Evolutionary conservation across 2,888 invertebrate genomes (phyloP), one percentile per base, ranked within the genome.

Genomic region (Keiferia lycopersicella): DNA sequence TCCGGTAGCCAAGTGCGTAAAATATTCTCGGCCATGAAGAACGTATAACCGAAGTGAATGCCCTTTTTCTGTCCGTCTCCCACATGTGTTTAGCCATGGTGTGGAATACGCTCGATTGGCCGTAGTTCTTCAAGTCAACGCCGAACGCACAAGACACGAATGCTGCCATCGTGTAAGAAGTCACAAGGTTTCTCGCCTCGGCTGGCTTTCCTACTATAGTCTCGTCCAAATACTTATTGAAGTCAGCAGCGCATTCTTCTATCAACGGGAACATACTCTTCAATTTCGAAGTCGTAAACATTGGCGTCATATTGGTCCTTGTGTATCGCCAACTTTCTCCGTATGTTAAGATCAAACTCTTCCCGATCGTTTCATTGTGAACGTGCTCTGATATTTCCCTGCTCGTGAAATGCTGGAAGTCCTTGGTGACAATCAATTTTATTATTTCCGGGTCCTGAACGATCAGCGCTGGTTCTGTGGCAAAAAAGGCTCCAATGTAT

Each of bases 241-340:
- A 78, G 0, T 67, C 69, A 14, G 67, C 59, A 0, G 78, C 66
- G 57, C 82, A 81, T 3, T 78, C 75, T 61, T 78, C 75, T 10
- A 88, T 79, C 12, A 87, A 67, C 65, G 80, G 71, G 60, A 87
- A 88, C 88, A 88, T 88, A 16, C 77, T 83, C 66, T 81, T 87
- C 77, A 88, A 83, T 69, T 87, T 88, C 0, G 80, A 71, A 0
- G 84, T 79, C 0, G 88, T 79, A 68, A 88, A 89, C 0, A 87
- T 62, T 0, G 84, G 84, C 0, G 83, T 83, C 14, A 86, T 65
- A 62, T 86, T 85, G 67, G 87, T 87, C 0, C 88, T 71, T 1
- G 83, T 57, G 0, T 84, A 79, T 62, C 81, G 84, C 88, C 88
- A 89, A 1, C 70, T 66, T 66, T 87, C 84, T 0, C 88, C 88